Conservation (phyloP, 2,113 vertebrate genomes). For the Furnarius figulus region DNA sequence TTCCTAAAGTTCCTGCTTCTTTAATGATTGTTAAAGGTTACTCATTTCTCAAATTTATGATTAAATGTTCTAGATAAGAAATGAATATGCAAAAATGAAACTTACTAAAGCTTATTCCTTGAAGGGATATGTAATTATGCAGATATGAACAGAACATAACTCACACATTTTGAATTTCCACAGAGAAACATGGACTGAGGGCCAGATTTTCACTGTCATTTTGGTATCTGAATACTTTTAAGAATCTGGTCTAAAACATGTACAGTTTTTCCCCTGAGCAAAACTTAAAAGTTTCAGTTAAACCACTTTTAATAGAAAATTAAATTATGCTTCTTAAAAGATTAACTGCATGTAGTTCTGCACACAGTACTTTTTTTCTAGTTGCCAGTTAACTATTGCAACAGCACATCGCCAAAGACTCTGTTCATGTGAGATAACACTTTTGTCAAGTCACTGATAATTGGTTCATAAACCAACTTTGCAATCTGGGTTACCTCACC, state of each 20-base stretch:
- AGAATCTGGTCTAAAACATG: background rate
- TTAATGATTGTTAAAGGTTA: background rate
- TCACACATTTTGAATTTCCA: background rate
- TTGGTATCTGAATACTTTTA: background rate
- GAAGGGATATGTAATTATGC: background rate
- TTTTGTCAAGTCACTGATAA: background rate
- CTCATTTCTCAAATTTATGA: background rate
- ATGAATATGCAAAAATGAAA: slow-evolving; percentile 6
- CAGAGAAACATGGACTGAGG: background rate
- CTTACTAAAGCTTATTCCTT: background rate
- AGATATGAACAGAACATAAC: background rate
- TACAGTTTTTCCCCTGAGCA: background rate
- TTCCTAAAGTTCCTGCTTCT: background rate
- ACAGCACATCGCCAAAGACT: background rate
- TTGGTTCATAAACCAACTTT: background rate
- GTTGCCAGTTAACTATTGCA: background rate
- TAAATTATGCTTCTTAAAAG: background rate
- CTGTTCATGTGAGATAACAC: background rate
- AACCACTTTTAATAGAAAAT: background rate
- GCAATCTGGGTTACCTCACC: background rate
- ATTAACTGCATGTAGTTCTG: background rate
- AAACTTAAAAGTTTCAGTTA: background rate
- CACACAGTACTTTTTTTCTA: background rate
- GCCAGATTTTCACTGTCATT: background rate
- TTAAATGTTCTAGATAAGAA: background rate